These are phyloP conservation scores for Cyprinodon variegatus DNA, from an alignment of 2,113 vertebrate species.

Conservation along the genomic window DNA sequence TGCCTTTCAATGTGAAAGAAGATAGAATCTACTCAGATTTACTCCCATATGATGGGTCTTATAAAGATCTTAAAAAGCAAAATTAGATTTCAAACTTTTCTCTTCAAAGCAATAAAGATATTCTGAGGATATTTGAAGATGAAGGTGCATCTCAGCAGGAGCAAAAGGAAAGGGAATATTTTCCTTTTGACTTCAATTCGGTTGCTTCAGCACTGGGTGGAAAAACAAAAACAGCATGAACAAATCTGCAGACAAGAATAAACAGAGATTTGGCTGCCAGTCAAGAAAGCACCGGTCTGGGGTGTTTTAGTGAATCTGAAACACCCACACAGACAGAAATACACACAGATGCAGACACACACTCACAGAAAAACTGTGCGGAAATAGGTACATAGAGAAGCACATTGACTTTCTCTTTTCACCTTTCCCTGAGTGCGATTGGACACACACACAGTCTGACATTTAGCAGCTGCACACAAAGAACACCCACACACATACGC, in stretches of 20 bases:
- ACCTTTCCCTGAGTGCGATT: slow-evolving; percentile 56
- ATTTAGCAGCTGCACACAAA: slow-evolving; percentile 47
- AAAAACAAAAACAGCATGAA: slow-evolving; percentile 36
- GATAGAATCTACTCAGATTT: too few species aligned
- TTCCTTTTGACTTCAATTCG: slow-evolving; percentile 9
- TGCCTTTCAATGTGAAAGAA: too few species aligned
- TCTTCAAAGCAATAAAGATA: not conserved
- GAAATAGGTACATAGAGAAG: slow-evolving; percentile 23
- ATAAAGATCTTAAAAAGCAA: not conserved
- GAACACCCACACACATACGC: slow-evolving; percentile 41
- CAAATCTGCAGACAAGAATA: slow-evolving; percentile 45
- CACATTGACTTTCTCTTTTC: slow-evolving; percentile 21
- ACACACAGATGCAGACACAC: slow-evolving; percentile 12
- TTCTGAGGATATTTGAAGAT: not conserved
- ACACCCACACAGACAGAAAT: slow-evolving; percentile 42
- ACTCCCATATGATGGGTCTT: too few species aligned
- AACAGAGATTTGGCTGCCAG: slow-evolving; percentile 62
- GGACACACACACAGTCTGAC: slow-evolving; percentile 56
- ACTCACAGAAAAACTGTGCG: slow-evolving; percentile 11
- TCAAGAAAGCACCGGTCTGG: slow-evolving; percentile 44
- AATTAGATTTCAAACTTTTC: not conserved
- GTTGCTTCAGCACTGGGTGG: slow-evolving; percentile 19
- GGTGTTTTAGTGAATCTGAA: slow-evolving; percentile 38
- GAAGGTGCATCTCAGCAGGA: slow-evolving; percentile 1
- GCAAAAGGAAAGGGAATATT: not conserved